A percentile compares a stretch with the other conserved stretches of the same genome.
Evolutionary conservation across 2,888 invertebrate genomes (phyloP).

Genomic region (Drosophila hamatofila): DNA sequence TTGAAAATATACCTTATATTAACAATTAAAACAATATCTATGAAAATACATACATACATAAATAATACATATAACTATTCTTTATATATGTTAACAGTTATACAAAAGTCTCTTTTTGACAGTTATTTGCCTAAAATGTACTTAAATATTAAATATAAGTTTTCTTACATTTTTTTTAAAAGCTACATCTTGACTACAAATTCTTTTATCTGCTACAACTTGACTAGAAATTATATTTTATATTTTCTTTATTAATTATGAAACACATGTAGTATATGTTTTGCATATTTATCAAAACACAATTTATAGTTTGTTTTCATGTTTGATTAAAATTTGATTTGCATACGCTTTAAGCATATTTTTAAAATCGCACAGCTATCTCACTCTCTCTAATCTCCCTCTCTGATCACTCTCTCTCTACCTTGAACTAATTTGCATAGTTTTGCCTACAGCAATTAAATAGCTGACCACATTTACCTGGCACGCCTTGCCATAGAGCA

Average conservation of each 20-base stretch:
- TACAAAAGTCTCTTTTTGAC: no score
- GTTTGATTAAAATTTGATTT: constrained; percentile 10
- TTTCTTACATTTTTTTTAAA: no score
- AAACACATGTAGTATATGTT: not conserved
- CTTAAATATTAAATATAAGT: no score
- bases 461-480: constrained; percentile 62
- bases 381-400: not conserved
- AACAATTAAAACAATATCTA: no score
- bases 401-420: not conserved
- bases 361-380: not conserved
- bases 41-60: no score
- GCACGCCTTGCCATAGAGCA: constrained; percentile 24
- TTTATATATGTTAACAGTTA: no score
- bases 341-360: not conserved
- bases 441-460: constrained; percentile 77
- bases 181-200: no score
- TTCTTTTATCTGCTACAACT: no score
- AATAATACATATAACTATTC: no score
- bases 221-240: not conserved
- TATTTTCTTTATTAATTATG: not conserved
- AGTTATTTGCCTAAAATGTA: no score
- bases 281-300: not conserved
- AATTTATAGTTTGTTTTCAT: constrained; percentile 5
- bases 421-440: constrained; percentile 65
- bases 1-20: no score